Base-by-base conservation (phyloP, 2,888 invertebrate species). In the Lepidocyrtoides sp. region DNA sequence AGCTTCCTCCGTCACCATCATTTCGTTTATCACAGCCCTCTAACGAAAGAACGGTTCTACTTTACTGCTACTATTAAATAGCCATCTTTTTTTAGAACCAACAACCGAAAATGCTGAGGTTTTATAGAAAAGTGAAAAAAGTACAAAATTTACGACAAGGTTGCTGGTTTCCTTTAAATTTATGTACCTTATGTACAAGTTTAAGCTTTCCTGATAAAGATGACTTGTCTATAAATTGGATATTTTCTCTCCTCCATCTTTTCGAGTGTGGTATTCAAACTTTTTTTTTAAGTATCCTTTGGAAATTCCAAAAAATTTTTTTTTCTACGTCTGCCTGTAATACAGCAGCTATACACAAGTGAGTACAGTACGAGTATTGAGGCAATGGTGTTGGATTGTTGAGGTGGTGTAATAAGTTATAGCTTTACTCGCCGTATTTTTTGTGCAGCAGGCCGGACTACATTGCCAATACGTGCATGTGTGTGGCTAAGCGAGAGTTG, bases 21-120 rank as follows among this genome's bases (percentile, higher is more conserved):
- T 95, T 94, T 94, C 95, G 94, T 94, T 95, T 95, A 94, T 95
- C 75, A 14, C 75, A 44, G 26, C 48, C 26, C 44, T 75, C 48
- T 72, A 72, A 17, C 69, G 81, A 95, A n/a, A 95, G 94, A 95
- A 51, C 82, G 20, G 60, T 66, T 32, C 36, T 79, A 41, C 69
- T 20, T 60, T 57, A 26, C 57, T 23, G 20, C 26, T 44, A 8
- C 77, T 54, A 75, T 54, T 32, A 77, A 48, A 48, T 86, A 60
- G 29, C 60, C 57, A 72, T 89, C 77, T 66, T 77, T 72, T 51
- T 44, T 41, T 7, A 36, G 3, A 57, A 54, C 57, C 60, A 51
- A 26, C 32, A 77, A 41, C 44, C 5, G 51, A 32, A 63, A 81
- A 72, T 69, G 63, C 81, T 82, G 81, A 69, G 88, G 81, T 82